Evolutionary conservation across 2,888 invertebrate species (phyloP), one percentile per base, ranked within the genome.

Genomic region (Melanostoma scalare): DNA sequence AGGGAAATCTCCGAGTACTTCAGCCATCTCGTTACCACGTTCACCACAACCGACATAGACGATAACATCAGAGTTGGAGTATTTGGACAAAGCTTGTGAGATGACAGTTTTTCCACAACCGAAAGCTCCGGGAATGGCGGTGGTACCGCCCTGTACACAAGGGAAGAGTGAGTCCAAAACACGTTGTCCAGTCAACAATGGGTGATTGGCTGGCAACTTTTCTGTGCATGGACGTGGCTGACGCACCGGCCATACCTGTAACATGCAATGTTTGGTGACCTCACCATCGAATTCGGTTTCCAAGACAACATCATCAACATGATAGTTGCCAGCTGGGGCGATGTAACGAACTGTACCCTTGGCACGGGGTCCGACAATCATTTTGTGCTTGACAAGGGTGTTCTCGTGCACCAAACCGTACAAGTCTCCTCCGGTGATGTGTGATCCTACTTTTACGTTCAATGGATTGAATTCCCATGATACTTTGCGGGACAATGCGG

Each of bases 101-200:
- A 99, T 99, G 89, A 99, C 99, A 92, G 99, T 99, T 93, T 99
- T 99, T 88, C 99, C 99, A 92, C 99, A 99, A 92, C 99, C 99
- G 93, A 99, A 99, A 89, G 99, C 99, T 77, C 99, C 99, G 88
- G 99, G 99, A 92, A 99, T 99, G 89, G 99, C 99, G 2, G 99
- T 99, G 50, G 99, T 99, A 86, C 99, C 99, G 85, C 99, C 99
- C 92, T 98, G 98, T 31, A 99, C 99, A 91, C 98, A 98, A 94
- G 99, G 99, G 94, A 99, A 99, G 58, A 99, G 94, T 0, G 99
- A 97, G 93, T 99, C 99, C 84, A 99, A 93, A 63, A 99, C 99
- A 85, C 99, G 94, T 92, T 99, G 99, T 1, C 99, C 99, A 87
- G 99, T 99, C 86, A 99, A 94, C 89, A 99, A 94, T 58, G 99